A percentile compares a stretch with the other conserved stretches of the same genome.
Conservation (phyloP, 2,888 invertebrate species). For the Palloptera scutellata region DNA sequence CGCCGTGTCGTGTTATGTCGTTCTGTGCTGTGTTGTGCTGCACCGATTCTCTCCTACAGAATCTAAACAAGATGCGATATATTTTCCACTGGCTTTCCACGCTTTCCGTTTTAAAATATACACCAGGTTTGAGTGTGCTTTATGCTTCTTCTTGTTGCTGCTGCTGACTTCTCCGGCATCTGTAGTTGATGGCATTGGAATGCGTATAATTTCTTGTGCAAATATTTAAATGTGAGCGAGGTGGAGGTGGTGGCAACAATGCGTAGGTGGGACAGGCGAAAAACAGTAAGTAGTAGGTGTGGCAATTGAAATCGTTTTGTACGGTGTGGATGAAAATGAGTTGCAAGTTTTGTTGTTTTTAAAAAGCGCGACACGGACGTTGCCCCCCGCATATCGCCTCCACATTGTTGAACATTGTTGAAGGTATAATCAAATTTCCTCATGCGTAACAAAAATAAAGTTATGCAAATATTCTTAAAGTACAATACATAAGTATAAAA, state of each 20-base stretch:
- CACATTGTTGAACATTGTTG: slow-evolving; percentile 22
- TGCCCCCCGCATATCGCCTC: no score
- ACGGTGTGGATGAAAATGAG: no score
- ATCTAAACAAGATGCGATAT: no score
- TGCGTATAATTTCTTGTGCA: slow-evolving; percentile 29
- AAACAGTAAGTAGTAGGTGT: no score
- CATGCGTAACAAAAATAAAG: slow-evolving; percentile 35
- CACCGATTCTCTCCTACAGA: no score
- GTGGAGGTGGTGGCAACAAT: not conserved
- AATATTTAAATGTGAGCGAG: slow-evolving; percentile 34
- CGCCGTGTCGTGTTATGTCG: not conserved
- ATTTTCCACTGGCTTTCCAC: no score
- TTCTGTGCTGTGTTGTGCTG: no score
- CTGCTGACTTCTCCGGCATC: not conserved
- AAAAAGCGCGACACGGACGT: no score
- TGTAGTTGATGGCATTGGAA: not conserved
- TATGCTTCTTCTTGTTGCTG: slow-evolving; percentile 12
- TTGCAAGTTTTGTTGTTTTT: not conserved
- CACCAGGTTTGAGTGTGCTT: not conserved
- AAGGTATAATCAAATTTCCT: slow-evolving; percentile 38
- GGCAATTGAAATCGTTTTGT: no score
- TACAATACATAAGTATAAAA: not conserved
- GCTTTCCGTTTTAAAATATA: no score
- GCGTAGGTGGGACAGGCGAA: not conserved
- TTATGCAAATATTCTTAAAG: slow-evolving; percentile 36